phyloP scores from a whole-genome alignment of 2,797 vertebrate species.

The Nyctibius grandis region DNA sequence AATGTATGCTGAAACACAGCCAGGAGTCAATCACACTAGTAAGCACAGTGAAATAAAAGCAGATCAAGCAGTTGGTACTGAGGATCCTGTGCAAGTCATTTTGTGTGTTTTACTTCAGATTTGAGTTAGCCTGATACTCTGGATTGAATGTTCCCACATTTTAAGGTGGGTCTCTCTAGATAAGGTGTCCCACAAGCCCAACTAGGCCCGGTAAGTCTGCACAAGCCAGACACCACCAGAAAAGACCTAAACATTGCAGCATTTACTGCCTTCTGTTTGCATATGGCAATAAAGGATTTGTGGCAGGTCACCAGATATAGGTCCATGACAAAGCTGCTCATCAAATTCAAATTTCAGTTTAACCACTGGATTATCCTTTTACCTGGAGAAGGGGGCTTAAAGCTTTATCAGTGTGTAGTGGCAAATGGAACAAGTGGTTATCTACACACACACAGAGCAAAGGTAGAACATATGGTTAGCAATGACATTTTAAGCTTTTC shows the following conservation, averaged over 20 bases:
- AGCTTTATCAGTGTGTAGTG: not conserved
- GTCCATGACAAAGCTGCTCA: not conserved
- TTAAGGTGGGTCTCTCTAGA: not conserved
- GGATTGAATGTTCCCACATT: not conserved
- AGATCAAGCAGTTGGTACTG: not conserved
- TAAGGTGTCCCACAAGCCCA: not conserved
- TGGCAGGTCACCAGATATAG: not conserved
- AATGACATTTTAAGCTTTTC: conserved; percentile 24
- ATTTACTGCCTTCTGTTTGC: not conserved
- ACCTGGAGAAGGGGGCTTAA: not conserved
- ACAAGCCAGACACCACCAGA: not conserved
- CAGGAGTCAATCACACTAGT: not conserved
- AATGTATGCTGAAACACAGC: not conserved
- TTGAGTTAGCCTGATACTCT: not conserved
- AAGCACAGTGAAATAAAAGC: not conserved
- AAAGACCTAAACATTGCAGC: not conserved
- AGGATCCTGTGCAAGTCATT: not conserved
- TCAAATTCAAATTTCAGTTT: not conserved
- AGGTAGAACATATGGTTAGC: not conserved
- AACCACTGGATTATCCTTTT: not conserved
- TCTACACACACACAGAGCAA: not conserved
- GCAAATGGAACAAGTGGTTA: conserved; percentile 3
- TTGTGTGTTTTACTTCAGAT: not conserved
- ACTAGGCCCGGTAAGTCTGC: fast-evolving
- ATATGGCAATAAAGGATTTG: not conserved